Evolutionary conservation across 1,140 invertebrate species (phyloP).

Genomic region (Ceratoteleas bidentatus): DNA sequence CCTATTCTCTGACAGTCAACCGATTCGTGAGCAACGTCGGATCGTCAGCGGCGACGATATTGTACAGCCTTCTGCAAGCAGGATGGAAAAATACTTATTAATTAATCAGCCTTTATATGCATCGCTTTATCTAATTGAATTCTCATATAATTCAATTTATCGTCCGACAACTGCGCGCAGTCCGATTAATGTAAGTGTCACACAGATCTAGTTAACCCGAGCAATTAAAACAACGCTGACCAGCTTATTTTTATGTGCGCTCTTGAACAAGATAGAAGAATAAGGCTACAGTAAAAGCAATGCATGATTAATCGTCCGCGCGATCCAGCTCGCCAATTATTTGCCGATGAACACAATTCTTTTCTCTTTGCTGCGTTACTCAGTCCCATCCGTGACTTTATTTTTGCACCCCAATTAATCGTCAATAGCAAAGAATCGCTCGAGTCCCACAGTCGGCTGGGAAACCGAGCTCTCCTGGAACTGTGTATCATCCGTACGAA

Average conservation of each 20-base stretch:
- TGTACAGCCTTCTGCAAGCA: constrained; percentile 50
- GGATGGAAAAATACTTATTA: constrained; percentile 59
- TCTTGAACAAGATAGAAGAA: constrained; percentile 36
- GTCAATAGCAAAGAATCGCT: too few relatives aligned
- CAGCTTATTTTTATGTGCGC: constrained; percentile 35
- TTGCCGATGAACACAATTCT: constrained; percentile 25
- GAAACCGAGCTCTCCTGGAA: too few relatives aligned
- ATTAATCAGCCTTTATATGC: constrained; percentile 47
- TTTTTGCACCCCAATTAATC: too few relatives aligned
- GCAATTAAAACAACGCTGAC: constrained; percentile 39
- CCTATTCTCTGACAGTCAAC: constrained; percentile 39
- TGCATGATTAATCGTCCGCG: constrained; percentile 31
- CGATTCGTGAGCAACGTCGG: constrained; percentile 47
- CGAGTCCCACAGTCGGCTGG: too few relatives aligned
- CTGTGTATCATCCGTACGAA: too few relatives aligned
- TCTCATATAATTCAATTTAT: constrained; percentile 49
- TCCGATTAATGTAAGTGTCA: constrained; percentile 40
- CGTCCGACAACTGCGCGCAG: constrained; percentile 30
- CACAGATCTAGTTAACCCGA: constrained; percentile 47
- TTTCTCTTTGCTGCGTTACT: constrained; percentile 36
- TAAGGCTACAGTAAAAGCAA: constrained; percentile 34
- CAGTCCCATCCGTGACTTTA: neutral
- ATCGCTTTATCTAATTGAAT: constrained; percentile 58
- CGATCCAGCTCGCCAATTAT: constrained; percentile 32
- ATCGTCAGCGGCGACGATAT: constrained; percentile 48